Conservation (phyloP, 2,888 invertebrate species). For the Epsilonema sp. region DNA sequence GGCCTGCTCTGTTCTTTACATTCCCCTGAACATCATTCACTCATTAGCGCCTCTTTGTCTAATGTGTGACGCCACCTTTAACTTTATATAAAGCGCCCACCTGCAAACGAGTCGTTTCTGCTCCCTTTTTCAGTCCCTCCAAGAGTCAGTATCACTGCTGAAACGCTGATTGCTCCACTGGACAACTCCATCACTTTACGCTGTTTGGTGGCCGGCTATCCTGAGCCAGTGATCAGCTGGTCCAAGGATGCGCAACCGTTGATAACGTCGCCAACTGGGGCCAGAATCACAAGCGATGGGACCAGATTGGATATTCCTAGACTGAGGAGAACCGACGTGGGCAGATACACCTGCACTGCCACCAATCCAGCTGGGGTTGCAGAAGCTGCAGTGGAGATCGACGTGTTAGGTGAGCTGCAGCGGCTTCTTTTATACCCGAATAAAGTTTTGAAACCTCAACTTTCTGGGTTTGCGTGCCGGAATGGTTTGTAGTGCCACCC, state of each 20-base stretch:
- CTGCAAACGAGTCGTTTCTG: too few species aligned
- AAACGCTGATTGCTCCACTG: too few species aligned
- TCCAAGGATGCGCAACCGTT: conserved; percentile 38
- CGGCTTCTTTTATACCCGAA: background rate
- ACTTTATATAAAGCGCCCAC: too few species aligned
- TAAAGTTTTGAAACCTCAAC: background rate
- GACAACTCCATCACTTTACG: conserved; percentile 28
- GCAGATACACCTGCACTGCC: conserved; percentile 41
- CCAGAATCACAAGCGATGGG: conserved; percentile 14
- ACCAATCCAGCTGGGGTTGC: conserved; percentile 39
- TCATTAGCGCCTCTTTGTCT: background rate
- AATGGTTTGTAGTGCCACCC: conserved; percentile 35
- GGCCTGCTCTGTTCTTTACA: too few species aligned
- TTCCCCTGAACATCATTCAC: too few species aligned
- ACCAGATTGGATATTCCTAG: conserved; percentile 22
- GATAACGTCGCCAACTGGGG: conserved; percentile 23
- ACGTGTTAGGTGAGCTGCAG: conserved; percentile 39
- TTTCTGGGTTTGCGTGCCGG: too few species aligned
- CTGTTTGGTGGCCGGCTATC: conserved; percentile 33
- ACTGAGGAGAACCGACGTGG: conserved; percentile 35
- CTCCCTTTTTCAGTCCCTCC: conserved; percentile 23
- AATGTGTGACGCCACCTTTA: background rate
- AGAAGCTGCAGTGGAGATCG: conserved; percentile 37
- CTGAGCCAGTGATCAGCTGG: conserved; percentile 29
- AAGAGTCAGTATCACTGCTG: conserved; percentile 15